Evolutionary conservation across 2,113 vertebrate genomes (phyloP).

Genomic region (Phyllostomus hastatus): DNA sequence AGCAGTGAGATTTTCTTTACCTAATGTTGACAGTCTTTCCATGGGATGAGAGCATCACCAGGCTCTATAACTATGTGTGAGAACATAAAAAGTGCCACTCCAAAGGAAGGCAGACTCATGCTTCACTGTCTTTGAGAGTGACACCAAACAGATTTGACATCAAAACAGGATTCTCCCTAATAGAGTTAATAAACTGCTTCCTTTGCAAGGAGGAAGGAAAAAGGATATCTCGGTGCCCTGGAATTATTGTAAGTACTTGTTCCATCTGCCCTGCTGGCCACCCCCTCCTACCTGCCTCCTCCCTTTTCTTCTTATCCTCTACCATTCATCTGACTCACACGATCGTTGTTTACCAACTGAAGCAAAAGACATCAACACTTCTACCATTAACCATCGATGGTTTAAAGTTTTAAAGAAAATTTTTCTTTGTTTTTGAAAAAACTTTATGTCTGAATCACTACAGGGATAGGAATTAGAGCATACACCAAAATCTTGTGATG

Average conservation of each 20-base stretch:
- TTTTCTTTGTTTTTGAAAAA: constrained; percentile 18
- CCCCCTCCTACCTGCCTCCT: not conserved
- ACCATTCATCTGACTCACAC: not conserved
- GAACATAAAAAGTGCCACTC: not conserved
- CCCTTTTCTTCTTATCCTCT: not conserved
- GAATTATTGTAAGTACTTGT: not conserved
- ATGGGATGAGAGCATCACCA: not conserved
- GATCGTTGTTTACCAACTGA: not conserved
- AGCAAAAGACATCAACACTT: not conserved
- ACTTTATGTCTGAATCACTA: not conserved
- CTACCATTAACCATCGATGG: not conserved
- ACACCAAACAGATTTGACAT: not conserved
- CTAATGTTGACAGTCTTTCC: not conserved
- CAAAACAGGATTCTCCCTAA: not conserved
- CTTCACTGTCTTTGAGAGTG: not conserved
- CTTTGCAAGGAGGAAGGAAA: not conserved
- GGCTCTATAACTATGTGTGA: not conserved
- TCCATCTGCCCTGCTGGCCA: not conserved
- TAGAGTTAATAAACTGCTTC: not conserved
- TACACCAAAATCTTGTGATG: not conserved
- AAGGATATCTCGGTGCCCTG: not conserved
- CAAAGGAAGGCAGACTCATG: not conserved
- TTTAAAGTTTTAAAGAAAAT: not conserved
- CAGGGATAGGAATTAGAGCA: not conserved
- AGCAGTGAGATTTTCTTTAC: not conserved